These are phyloP conservation scores for Amphipyra tragopoginis DNA, from an alignment of 2,888 invertebrate species.

Conservation along the genomic window DNA sequence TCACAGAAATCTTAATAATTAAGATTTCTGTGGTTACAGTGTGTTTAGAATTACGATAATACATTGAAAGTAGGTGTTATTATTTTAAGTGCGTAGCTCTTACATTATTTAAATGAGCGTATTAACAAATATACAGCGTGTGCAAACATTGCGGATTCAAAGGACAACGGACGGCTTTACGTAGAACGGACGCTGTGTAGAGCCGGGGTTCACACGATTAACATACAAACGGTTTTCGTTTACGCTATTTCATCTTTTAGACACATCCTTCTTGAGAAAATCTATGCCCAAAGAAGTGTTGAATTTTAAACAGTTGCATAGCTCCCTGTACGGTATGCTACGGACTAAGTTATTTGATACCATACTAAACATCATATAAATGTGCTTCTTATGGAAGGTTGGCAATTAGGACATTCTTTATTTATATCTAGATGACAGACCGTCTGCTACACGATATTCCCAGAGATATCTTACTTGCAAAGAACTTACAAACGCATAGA, in stretches of 20 bases:
- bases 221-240: constrained; percentile 63
- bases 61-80: constrained; percentile 28
- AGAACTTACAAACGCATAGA: constrained; percentile 22
- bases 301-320: constrained; percentile 62
- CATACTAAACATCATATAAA: constrained; percentile 5
- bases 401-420: constrained; percentile 33
- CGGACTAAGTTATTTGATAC: constrained; percentile 14
- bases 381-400: constrained; percentile 31
- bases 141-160: constrained; percentile 29
- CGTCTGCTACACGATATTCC: constrained; percentile 32
- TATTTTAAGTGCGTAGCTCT: constrained; percentile 30
- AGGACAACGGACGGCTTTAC: constrained; percentile 9
- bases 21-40: no score
- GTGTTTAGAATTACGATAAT: constrained; percentile 11
- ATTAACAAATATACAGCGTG: constrained; percentile 17
- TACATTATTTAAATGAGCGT: constrained; percentile 25
- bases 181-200: constrained; percentile 11
- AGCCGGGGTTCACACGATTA: constrained; percentile 63
- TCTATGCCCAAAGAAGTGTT: constrained; percentile 51
- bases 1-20: no score
- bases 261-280: constrained; percentile 61
- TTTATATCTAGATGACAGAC: constrained; percentile 12
- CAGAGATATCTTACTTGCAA: constrained; percentile 34
- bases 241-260: constrained; percentile 62
- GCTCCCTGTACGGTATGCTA: constrained; percentile 18